Percentiles rank a stretch among this genome's conserved stretches.
Evolutionary conservation across 2,888 invertebrate genomes (phyloP).

Genomic region (Hirtodrosophila alboralis): DNA sequence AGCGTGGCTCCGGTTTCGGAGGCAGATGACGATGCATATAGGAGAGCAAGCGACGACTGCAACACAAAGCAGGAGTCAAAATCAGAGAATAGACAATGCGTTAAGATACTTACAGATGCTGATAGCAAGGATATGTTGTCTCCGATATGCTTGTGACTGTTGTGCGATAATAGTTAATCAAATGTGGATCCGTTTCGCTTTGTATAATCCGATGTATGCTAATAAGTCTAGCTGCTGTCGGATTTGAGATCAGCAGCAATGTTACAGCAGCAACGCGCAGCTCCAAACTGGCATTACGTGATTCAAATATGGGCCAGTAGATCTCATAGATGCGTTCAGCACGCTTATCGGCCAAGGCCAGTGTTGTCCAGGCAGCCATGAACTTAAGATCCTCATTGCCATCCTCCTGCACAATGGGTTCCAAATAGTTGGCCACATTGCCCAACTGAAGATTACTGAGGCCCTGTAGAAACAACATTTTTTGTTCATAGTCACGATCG

Average conservation of each 20-base stretch:
- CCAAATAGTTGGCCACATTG: conserved; percentile 85
- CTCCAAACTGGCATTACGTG: conserved; percentile 88
- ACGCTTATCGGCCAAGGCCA: conserved; percentile 85
- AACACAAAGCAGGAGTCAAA: not conserved
- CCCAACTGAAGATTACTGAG: conserved; percentile 87
- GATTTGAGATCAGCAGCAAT: conserved; percentile 87
- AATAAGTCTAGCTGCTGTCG: conserved; percentile 87
- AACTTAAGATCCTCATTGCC: conserved; percentile 85
- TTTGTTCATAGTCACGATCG: conserved; percentile 87
- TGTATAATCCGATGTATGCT: conserved; percentile 89
- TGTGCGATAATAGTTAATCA: conserved; percentile 89
- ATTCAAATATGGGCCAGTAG: conserved; percentile 88
- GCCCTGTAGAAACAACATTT: conserved; percentile 90
- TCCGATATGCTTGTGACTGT: conserved; percentile 88
- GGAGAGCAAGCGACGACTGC: conserved; percentile 87
- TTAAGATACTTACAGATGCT: conserved; percentile 86
- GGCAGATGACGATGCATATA: conserved; percentile 88
- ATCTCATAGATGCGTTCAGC: conserved; percentile 86
- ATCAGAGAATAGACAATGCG: not conserved
- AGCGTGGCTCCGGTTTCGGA: conserved; percentile 85
- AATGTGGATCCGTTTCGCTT: conserved; percentile 86
- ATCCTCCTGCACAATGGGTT: conserved; percentile 86
- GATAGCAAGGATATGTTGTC: conserved; percentile 88
- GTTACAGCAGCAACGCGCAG: conserved; percentile 88
- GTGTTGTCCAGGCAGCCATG: conserved; percentile 88